These are phyloP conservation scores for Gopherus evgoodei DNA, from an alignment of 2,113 vertebrate genomes.

Conservation along the genomic window DNA sequence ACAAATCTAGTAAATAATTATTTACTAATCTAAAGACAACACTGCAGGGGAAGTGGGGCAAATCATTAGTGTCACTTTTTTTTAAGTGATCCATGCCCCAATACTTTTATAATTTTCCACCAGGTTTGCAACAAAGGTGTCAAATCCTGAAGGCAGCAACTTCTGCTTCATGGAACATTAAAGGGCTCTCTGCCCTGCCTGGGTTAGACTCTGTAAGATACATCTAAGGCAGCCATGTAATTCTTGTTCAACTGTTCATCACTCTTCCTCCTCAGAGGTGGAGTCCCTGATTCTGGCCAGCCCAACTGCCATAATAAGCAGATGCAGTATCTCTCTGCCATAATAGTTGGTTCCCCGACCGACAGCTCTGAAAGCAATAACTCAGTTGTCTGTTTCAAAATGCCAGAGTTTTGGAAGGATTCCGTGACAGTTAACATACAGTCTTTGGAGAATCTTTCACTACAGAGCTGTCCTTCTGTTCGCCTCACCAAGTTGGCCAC, in stretches of 20 bases:
- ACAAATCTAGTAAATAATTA: conserved; percentile 55
- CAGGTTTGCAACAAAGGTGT: not conserved
- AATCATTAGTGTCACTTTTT: not conserved
- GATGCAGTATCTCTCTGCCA: not conserved
- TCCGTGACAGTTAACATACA: not conserved
- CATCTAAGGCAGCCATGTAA: not conserved
- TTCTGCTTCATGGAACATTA: not conserved
- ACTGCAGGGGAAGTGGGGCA: not conserved
- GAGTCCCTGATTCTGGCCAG: fast-evolving
- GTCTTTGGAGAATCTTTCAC: not conserved
- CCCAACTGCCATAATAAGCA: not conserved
- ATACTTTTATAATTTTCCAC: not conserved
- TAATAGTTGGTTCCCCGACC: not conserved
- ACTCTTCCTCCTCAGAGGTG: not conserved
- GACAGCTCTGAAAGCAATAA: not conserved
- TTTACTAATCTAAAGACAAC: conserved; percentile 40
- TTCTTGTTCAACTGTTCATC: not conserved
- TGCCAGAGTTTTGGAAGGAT: not conserved
- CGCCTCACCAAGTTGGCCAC: not conserved
- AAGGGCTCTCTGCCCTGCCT: not conserved
- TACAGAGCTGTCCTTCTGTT: fast-evolving
- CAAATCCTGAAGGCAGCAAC: not conserved
- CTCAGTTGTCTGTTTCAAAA: not conserved
- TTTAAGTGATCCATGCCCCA: not conserved
- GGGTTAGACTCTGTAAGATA: not conserved